Conservation (phyloP, 1,140 invertebrate species). For the Trissolcus basalis region DNA sequence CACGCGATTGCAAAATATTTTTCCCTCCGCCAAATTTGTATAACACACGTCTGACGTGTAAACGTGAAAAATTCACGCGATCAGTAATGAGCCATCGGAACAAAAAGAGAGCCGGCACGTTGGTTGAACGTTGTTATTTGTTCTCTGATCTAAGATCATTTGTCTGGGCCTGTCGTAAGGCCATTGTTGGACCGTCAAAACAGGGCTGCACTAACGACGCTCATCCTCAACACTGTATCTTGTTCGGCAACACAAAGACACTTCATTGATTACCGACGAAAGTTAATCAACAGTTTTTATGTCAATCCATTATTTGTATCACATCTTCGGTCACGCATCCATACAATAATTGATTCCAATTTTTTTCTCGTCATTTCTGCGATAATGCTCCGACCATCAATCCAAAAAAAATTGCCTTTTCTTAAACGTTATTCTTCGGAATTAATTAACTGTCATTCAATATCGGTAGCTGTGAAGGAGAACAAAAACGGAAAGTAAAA, state of each 20-base stretch:
- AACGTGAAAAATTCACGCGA: slow-evolving; percentile 71
- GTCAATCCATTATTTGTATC: slow-evolving; percentile 38
- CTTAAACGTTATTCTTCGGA: neutral
- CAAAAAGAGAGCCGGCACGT: slow-evolving; percentile 65
- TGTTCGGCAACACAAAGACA: slow-evolving; percentile 48
- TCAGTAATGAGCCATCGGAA: slow-evolving; percentile 70
- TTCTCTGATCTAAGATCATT: slow-evolving; percentile 72
- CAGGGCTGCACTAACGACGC: slow-evolving; percentile 71
- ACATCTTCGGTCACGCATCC: slow-evolving; percentile 24
- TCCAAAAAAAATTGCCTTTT: neutral
- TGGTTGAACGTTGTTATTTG: slow-evolving; percentile 72
- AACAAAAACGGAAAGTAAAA: too few relatives aligned
- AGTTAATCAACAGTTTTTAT: slow-evolving; percentile 49
- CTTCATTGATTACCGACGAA: slow-evolving; percentile 47
- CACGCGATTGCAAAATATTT: too few relatives aligned
- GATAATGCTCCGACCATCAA: neutral
- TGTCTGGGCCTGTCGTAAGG: slow-evolving; percentile 64
- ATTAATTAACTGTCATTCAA: slow-evolving; percentile 9
- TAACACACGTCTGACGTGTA: slow-evolving; percentile 38
- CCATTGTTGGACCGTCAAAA: slow-evolving; percentile 73
- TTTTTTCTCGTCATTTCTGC: neutral
- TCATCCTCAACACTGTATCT: slow-evolving; percentile 57
- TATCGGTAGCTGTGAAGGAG: neutral
- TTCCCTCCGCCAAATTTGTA: too few relatives aligned
- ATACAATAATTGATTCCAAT: slow-evolving; percentile 27